Evolutionary conservation across 2,113 vertebrate genomes (phyloP).

Genomic region (Brevimyrus niger): DNA sequence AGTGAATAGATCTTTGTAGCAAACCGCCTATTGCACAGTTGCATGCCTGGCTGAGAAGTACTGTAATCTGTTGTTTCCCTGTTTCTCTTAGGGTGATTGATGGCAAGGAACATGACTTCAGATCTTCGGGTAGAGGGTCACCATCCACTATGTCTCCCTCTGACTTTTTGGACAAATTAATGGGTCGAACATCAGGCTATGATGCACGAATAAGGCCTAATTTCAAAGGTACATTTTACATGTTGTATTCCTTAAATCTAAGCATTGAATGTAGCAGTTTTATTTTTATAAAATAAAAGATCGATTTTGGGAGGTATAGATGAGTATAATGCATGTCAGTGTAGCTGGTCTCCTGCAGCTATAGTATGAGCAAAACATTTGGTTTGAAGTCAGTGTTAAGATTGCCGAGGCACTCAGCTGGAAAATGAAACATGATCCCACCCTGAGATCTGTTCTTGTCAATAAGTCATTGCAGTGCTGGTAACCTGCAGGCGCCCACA

Average conservation of each 20-base stretch:
- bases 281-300: neutral
- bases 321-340: neutral
- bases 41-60: slow-evolving; percentile 2
- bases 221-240: slow-evolving; percentile 85
- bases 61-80: neutral
- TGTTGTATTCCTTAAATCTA: neutral
- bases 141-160: slow-evolving; percentile 87
- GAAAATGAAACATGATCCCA: neutral
- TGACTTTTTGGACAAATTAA: slow-evolving; percentile 97
- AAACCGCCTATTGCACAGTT: neutral
- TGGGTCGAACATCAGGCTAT: slow-evolving; percentile 95
- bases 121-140: slow-evolving; percentile 71
- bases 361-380: neutral
- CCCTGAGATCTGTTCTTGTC: neutral
- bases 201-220: slow-evolving; percentile 96
- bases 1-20: neutral
- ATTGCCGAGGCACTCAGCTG: neutral
- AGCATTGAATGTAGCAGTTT: neutral
- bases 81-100: slow-evolving; percentile 62
- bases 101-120: slow-evolving; percentile 92
- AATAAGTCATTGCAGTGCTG: neutral
- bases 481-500: neutral
- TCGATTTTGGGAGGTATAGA: neutral
- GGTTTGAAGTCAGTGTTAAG: neutral
- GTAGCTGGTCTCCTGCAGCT: neutral